phyloP scores from a whole-genome alignment of 2,113 vertebrate species.

The Rissa tridactyla region DNA sequence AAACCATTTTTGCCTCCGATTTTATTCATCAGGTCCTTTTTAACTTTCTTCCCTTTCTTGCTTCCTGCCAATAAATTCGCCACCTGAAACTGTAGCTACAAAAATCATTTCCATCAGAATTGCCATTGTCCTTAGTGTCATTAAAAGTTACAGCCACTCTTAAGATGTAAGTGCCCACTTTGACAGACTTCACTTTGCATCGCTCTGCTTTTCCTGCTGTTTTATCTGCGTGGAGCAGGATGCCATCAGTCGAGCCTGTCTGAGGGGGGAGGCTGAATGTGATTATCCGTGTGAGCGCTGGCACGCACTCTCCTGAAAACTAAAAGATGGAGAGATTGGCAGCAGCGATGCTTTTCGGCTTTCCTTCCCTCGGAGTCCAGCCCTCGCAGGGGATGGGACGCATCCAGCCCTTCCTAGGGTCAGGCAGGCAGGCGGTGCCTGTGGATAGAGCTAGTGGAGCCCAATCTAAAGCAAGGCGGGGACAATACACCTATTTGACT shows the following conservation, averaged over 20 bases:
- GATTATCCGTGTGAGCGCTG: not conserved
- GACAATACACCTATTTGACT: not conserved
- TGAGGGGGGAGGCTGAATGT: not conserved
- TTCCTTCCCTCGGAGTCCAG: not conserved
- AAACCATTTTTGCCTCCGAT: not conserved
- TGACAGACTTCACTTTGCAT: slow-evolving; percentile 19
- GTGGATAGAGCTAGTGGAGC: not conserved
- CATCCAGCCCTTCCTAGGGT: not conserved
- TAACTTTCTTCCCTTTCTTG: slow-evolving; percentile 3
- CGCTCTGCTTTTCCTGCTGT: not conserved
- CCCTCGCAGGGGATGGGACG: not conserved
- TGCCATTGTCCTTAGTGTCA: slow-evolving; percentile 29
- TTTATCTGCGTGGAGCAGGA: not conserved
- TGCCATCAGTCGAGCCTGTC: not conserved
- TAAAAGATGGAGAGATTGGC: not conserved
- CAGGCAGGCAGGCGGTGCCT: rapidly evolving
- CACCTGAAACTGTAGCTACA: slow-evolving; percentile 36
- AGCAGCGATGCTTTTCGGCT: not conserved
- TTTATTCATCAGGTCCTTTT: slow-evolving; percentile 42
- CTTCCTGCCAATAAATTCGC: slow-evolving; percentile 22
- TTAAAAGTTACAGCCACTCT: slow-evolving; percentile 56
- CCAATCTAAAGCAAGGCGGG: not conserved
- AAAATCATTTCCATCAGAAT: slow-evolving; percentile 36
- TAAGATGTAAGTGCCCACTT: slow-evolving; percentile 37
- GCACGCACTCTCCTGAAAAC: not conserved